Percentiles rank a stretch among this genome's conserved stretches.
phyloP scores from a whole-genome alignment of 2,888 invertebrate species.

The Xestia xanthographa region DNA sequence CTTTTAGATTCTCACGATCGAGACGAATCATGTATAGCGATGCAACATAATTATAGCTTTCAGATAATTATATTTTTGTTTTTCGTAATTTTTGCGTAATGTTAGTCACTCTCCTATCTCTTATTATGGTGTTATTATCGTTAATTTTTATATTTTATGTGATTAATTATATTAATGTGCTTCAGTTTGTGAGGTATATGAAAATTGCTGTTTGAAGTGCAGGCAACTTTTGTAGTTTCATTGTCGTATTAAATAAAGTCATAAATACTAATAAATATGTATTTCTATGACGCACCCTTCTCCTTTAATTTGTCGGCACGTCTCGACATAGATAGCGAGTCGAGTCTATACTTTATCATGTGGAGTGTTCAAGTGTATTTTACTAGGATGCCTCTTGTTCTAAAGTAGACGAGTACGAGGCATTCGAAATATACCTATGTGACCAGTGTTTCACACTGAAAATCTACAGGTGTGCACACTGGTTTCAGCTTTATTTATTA shows the following conservation, averaged over 20 bases:
- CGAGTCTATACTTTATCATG: too few species aligned
- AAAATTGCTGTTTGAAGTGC: constrained; percentile 89
- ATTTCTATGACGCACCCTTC: constrained; percentile 45
- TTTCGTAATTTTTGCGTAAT: constrained; percentile 88
- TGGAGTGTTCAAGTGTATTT: too few species aligned
- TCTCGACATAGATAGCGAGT: too few species aligned
- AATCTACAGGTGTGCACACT: too few species aligned
- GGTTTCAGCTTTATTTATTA: too few species aligned
- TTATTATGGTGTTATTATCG: constrained; percentile 83
- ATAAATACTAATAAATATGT: constrained; percentile 86
- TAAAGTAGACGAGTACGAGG: too few species aligned
- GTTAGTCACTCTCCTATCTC: constrained; percentile 87
- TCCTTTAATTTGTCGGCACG: background rate
- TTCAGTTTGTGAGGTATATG: constrained; percentile 89
- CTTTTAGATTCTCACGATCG: constrained; percentile 87
- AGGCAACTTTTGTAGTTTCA: constrained; percentile 91
- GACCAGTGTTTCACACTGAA: too few species aligned
- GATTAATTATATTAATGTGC: constrained; percentile 83
- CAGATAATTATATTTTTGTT: constrained; percentile 79
- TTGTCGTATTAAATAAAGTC: constrained; percentile 91
- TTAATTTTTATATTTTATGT: constrained; percentile 87
- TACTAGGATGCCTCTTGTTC: too few species aligned
- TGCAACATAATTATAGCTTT: constrained; percentile 84
- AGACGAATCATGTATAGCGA: constrained; percentile 88
- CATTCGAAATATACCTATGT: too few species aligned